Evolutionary conservation across 2,113 vertebrate species (phyloP).

Genomic region (Dolichotis patagonum): DNA sequence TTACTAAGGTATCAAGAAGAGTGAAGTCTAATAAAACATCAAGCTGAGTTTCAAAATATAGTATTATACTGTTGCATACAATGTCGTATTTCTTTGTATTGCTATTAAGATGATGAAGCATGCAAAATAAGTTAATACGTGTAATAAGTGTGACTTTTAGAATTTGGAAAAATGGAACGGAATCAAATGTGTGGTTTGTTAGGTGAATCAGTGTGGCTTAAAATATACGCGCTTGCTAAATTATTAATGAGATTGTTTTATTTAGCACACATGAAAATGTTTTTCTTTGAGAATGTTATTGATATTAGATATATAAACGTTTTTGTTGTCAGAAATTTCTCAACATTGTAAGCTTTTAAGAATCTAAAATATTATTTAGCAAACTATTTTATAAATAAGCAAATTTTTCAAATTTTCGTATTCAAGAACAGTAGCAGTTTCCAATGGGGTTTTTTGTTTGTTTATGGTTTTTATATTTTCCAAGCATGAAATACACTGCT

Average conservation of each 20-base stretch:
- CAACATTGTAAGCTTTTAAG: background rate
- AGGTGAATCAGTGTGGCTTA: background rate
- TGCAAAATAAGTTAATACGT: background rate
- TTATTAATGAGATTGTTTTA: background rate
- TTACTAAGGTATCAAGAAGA: background rate
- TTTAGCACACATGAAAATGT: background rate
- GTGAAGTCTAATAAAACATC: background rate
- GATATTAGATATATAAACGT: background rate
- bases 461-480: background rate
- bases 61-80: background rate
- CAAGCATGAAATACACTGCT: background rate
- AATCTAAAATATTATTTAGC: background rate
- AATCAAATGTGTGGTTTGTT: background rate
- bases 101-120: background rate
- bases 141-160: background rate
- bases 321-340: background rate
- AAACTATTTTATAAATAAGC: background rate
- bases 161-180: background rate
- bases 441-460: background rate
- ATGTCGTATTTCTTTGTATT: background rate
- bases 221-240: background rate
- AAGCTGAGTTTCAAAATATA: background rate
- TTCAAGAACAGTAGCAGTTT: background rate
- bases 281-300: constrained; percentile 17
- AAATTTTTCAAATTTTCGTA: background rate